A percentile compares a stretch with the other conserved stretches of the same genome.
phyloP scores from a whole-genome alignment of 2,113 vertebrate species.

The Vireo altiloquus region DNA sequence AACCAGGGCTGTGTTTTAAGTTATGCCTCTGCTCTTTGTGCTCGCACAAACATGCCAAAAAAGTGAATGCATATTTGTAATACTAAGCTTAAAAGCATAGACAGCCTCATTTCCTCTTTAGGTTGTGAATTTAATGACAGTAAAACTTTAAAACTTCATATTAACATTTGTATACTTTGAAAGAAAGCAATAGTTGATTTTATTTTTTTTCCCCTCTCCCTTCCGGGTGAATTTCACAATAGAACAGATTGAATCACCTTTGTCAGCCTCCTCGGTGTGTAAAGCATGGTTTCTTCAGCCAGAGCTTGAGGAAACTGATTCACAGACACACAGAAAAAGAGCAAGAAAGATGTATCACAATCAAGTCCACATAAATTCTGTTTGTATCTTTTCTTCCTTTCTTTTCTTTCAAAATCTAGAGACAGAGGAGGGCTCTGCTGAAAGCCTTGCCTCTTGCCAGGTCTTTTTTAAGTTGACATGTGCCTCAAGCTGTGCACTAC shows the following conservation, averaged over 20 bases:
- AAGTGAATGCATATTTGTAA: not conserved
- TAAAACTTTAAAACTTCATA: not conserved
- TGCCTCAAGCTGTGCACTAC: not conserved
- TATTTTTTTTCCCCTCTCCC: not conserved
- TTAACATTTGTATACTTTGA: not conserved
- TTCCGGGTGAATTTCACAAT: constrained; percentile 62
- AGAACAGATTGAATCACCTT: constrained; percentile 62
- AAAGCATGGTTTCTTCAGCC: constrained; percentile 53
- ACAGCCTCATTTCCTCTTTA: not conserved
- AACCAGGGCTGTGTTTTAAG: not conserved
- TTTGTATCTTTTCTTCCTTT: not conserved
- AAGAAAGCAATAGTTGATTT: not conserved
- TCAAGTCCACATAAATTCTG: constrained; percentile 31
- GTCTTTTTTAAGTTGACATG: not conserved
- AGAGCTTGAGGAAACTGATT: constrained; percentile 43
- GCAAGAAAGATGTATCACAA: constrained; percentile 56
- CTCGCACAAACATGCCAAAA: not conserved
- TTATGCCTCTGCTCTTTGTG: fast-evolving
- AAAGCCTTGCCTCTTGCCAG: not conserved
- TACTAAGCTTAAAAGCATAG: not conserved
- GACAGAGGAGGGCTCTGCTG: not conserved
- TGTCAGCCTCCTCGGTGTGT: constrained; percentile 51
- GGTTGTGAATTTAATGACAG: not conserved
- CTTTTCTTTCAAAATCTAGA: not conserved
- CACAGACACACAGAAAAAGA: constrained; percentile 60